These are phyloP conservation scores for Agelas oroides DNA, from an alignment of 37 sponge, comb jelly and placozoan genomes.

Conservation along the genomic window DNA sequence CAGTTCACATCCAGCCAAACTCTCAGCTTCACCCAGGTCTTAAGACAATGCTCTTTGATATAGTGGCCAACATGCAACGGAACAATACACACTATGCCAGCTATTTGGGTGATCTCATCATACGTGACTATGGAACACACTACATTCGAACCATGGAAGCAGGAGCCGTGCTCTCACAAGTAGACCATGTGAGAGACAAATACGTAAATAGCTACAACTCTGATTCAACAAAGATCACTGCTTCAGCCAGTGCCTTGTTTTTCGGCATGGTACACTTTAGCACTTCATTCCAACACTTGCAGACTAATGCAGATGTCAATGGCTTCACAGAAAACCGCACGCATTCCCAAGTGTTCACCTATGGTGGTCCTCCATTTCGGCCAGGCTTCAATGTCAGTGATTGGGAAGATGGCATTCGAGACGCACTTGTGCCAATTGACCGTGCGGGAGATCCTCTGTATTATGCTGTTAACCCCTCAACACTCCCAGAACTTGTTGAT, in stretches of 20 bases:
- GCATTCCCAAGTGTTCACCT: constrained; percentile 51
- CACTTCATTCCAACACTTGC: constrained; percentile 1
- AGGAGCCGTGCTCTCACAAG: constrained; percentile 67
- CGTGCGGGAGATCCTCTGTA: constrained; percentile 60
- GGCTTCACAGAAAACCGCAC: constrained; percentile 25
- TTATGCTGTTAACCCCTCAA: constrained; percentile 26
- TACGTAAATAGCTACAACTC: background rate
- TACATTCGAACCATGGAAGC: constrained; percentile 59
- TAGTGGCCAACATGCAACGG: constrained; percentile 66
- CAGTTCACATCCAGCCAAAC: constrained; percentile 44
- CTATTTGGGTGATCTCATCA: constrained; percentile 72
- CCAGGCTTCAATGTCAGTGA: constrained; percentile 51
- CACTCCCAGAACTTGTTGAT: constrained; percentile 60
- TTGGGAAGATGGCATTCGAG: constrained; percentile 68
- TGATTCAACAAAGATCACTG: constrained; percentile 9
- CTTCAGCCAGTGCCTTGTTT: constrained; percentile 70
- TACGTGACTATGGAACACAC: constrained; percentile 86
- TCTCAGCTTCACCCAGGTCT: constrained; percentile 54
- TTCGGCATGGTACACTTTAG: constrained; percentile 37
- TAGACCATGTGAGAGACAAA: constrained; percentile 22
- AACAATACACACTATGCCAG: constrained; percentile 60
- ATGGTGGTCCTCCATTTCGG: constrained; percentile 68
- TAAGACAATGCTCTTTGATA: constrained; percentile 60
- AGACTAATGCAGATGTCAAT: background rate
- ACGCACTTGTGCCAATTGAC: constrained; percentile 72